A percentile compares a stretch with the other conserved stretches of the same genome.
Conservation (phyloP, 2,888 invertebrate species). For the Siphlonurus alternatus region DNA sequence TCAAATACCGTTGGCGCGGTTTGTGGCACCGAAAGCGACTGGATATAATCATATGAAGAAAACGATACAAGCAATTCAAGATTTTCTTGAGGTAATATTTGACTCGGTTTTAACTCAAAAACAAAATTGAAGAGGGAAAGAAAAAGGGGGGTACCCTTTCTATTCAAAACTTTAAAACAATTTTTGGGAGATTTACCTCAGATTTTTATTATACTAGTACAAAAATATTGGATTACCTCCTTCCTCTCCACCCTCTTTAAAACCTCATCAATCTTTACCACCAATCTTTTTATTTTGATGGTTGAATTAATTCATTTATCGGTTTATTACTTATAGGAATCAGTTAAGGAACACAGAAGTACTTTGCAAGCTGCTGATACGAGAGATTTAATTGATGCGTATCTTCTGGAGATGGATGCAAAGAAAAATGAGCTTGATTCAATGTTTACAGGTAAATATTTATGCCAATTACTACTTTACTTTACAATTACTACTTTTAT, state of each 20-base stretch:
- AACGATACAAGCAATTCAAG: conserved; percentile 34
- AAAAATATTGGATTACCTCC: no score
- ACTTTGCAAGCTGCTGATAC: conserved; percentile 9
- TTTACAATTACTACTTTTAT: no score
- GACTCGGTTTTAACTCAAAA: background rate
- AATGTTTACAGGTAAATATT: conserved; percentile 29
- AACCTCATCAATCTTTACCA: no score
- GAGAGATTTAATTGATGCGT: conserved; percentile 46
- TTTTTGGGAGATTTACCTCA: no score
- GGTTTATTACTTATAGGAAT: conserved; percentile 16
- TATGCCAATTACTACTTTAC: no score
- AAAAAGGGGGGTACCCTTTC: no score
- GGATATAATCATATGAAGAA: conserved; percentile 39
- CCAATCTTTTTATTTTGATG: no score
- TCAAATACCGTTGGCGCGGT: conserved; percentile 48
- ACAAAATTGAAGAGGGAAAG: background rate
- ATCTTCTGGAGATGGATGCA: conserved; percentile 37
- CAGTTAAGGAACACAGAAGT: conserved; percentile 17
- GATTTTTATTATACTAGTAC: no score
- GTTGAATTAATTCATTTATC: background rate
- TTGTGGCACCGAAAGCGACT: conserved; percentile 40
- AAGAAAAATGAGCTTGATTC: conserved; percentile 26
- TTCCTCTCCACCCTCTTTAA: no score
- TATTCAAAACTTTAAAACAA: no score
- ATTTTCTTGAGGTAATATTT: conserved; percentile 32